These are phyloP conservation scores for Hypothenemus hampei DNA, from an alignment of 1,140 invertebrate species.

Conservation along the genomic window DNA sequence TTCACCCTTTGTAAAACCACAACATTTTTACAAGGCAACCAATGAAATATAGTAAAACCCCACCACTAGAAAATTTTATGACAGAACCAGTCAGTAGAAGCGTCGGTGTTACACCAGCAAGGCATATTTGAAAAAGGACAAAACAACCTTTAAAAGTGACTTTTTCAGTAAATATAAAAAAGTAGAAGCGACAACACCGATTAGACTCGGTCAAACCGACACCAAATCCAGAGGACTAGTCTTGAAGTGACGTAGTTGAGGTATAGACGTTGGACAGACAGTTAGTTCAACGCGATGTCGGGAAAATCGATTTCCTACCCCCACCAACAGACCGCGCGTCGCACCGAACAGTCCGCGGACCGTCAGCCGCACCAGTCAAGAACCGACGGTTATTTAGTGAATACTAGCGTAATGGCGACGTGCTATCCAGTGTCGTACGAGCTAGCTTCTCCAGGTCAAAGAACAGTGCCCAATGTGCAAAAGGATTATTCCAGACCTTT, in stretches of 20 bases:
- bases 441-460: conserved; percentile 31
- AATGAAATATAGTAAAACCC: too few relatives aligned
- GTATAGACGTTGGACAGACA: conserved; percentile 42
- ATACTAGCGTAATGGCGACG: conserved; percentile 39
- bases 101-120: too few relatives aligned
- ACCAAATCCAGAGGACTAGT: conserved; percentile 21
- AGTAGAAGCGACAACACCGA: conserved; percentile 1
- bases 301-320: conserved; percentile 45
- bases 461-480: conserved; percentile 45
- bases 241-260: conserved; percentile 35
- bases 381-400: conserved; percentile 36
- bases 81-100: too few relatives aligned
- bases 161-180: too few relatives aligned
- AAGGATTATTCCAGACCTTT: conserved; percentile 74
- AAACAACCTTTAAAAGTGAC: too few relatives aligned
- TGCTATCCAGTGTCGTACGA: conserved; percentile 42
- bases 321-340: conserved; percentile 33
- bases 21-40: too few relatives aligned
- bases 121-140: too few relatives aligned
- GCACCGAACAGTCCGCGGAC: conserved; percentile 17
- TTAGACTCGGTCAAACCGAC: background rate
- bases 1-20: too few relatives aligned
- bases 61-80: too few relatives aligned
- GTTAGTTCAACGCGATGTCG: conserved; percentile 33
- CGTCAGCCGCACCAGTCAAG: conserved; percentile 38